Evolutionary conservation across 1,140 invertebrate genomes (phyloP).

Genomic region (Lepidurus apus): DNA sequence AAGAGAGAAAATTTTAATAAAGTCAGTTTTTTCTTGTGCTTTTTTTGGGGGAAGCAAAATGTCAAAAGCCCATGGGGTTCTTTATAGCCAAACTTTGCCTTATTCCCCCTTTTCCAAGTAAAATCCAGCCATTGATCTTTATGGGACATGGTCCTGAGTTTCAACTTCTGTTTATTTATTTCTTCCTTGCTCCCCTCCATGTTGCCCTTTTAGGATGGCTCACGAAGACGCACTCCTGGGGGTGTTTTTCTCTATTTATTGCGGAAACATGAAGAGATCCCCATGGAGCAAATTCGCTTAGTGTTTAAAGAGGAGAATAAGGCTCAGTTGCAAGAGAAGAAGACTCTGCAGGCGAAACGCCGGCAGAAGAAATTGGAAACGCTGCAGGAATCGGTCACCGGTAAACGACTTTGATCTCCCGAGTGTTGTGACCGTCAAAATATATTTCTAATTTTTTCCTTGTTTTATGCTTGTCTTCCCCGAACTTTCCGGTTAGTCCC

Average conservation of each 20-base stretch:
- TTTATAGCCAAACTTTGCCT: not conserved
- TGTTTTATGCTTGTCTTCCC: not conserved
- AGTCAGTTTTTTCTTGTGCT: conserved; percentile 22
- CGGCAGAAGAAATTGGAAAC: conserved; percentile 28
- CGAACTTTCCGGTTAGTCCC: not conserved
- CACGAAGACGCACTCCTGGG: conserved; percentile 70
- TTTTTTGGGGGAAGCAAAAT: conserved; percentile 8
- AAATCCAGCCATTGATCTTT: conserved; percentile 15
- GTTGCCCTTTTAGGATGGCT: conserved; percentile 59
- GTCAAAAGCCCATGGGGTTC: conserved; percentile 19
- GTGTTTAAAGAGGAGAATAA: conserved; percentile 63
- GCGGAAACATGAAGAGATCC: conserved; percentile 64
- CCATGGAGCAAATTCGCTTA: conserved; percentile 59
- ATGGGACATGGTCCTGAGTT: not conserved
- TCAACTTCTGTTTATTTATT: conserved; percentile 8
- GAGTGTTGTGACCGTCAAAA: not conserved
- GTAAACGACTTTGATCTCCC: not conserved
- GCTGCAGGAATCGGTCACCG: conserved; percentile 5
- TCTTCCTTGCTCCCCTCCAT: conserved; percentile 31
- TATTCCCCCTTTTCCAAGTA: not conserved
- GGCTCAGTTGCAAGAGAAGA: conserved; percentile 30
- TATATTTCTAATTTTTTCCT: not conserved
- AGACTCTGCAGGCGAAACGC: conserved; percentile 29
- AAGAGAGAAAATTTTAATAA: not conserved
- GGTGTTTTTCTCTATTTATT: conserved; percentile 75